Evolutionary conservation across 92 coral and sea anemone genomes (phyloP), one percentile per base, ranked within the genome.

Genomic region (Blastomussa wellsi): DNA sequence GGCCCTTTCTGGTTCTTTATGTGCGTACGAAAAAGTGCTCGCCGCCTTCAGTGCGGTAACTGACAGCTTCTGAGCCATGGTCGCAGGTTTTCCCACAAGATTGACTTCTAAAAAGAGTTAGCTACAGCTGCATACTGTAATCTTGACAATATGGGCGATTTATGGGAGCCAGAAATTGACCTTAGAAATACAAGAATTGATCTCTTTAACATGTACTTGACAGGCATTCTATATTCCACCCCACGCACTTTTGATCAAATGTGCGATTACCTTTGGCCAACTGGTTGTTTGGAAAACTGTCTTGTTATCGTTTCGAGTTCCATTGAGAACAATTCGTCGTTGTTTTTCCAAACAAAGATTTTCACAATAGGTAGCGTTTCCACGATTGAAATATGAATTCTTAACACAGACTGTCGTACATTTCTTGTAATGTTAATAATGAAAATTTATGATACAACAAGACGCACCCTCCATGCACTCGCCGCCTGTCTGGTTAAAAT

Each of bases 251-350:
- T 62, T 28, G 73, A 64, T 64, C 39, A 19, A 64, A 15, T 39
- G 14, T 19, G 68, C 44, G 53, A 79, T 79, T 17, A 60, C 24
- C 16, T 26, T 62, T 38, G 57, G 73, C 3, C 15, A 62, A 62
- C 52, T 24, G 3, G 39, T 28, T 65, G 74, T 62, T 79, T 38
- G 28, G 82, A 59, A n/a, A 78, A 53, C 19, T 38, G 72, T 78
- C 72, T 19, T 62, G 72, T 79, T 79, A 79, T 39, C 83, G 39
- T 52, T 13, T 19, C 14, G 83, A 79, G 57, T 33, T 60, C 55
- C 37, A 51, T 76, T 79, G 29, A 37, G 73, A 19, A 29, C 15
- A 57, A 3, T 36, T 9, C 35, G 32, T 57, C 20, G 15, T 78
- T 78, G 52, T 78, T 39, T 62, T 57, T 62, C n/a, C 22, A 60